Base-by-base conservation (phyloP, 2,113 vertebrate genomes). In the Maccullochella peelii region DNA sequence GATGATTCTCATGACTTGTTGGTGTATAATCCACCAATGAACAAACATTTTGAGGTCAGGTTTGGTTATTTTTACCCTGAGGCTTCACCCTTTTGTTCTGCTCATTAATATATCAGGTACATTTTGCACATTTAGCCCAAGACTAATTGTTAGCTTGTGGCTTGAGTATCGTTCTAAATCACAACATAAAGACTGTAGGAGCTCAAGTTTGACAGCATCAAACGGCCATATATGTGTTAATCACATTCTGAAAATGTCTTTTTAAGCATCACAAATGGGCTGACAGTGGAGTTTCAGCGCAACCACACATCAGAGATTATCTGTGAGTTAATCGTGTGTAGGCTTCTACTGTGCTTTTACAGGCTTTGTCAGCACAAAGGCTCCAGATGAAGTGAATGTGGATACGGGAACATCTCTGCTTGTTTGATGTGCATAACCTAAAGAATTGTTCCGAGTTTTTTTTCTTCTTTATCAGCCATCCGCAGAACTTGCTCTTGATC, bases 341-440 rank as follows among this genome's bases (percentile, higher is more conserved):
- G 80, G 77, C 70, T 70, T 68, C 80, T 55, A 18, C 82, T 73
- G 81, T 82, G 83, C n/a, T 82, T 87, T 91, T 82, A 61, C 82
- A 63, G 77, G 67, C 90, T 85, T 88, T 77, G 87, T 94, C 93
- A 93, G 94, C 92, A 92, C 84, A 77, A 88, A 79, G 59, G 25
- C 59, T 83, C 59, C 70, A 68, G 86, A 83, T 86, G 87, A 89
- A 89, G 63, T 25, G 77, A 88, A 73, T 0, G 62, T 42, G 75
- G 72, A 61, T 63, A 58, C 16, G 27, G 65, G 76, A 84, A 89
- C 72, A 61, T 70, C 72, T 88, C 62, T 59, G 73, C 79, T 38
- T 66, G 62, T 92, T 87, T 90, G 87, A 94, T 83, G 89, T 83
- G 73, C 58, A n/a, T 73, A 86, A 90, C 86, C 79, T 86, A 78